Conservation (phyloP, 2,888 invertebrate species). For the Amphipyra tragopoginis region DNA sequence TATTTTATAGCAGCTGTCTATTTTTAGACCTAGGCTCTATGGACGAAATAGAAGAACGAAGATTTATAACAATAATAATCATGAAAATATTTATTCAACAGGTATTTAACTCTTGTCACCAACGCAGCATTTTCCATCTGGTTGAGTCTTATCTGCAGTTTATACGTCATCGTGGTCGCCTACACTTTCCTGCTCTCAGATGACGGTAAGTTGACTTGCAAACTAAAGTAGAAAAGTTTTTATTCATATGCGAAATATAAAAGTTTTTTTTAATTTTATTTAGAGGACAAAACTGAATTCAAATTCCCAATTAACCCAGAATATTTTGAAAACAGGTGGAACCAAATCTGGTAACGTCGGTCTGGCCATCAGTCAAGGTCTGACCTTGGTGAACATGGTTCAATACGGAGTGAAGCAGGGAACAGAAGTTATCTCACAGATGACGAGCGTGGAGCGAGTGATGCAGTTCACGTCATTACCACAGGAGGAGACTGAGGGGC, state of each 20-base stretch:
- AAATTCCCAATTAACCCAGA: neutral
- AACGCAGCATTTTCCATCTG: slow-evolving; percentile 91
- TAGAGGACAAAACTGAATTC: too few species aligned
- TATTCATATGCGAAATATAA: too few species aligned
- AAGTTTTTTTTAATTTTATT: too few species aligned
- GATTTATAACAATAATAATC: too few species aligned
- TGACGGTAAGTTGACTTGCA: slow-evolving; percentile 80
- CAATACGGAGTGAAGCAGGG: slow-evolving; percentile 95
- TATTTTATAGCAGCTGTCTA: too few species aligned
- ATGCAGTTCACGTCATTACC: slow-evolving; percentile 94
- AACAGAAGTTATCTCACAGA: slow-evolving; percentile 93
- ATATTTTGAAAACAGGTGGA: slow-evolving; percentile 72
- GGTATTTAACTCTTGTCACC: slow-evolving; percentile 90
- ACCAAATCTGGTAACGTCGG: slow-evolving; percentile 92
- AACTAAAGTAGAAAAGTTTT: too few species aligned
- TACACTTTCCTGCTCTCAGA: slow-evolving; percentile 91
- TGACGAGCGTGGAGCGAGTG: slow-evolving; percentile 95
- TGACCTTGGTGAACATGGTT: slow-evolving; percentile 94
- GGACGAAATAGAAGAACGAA: too few species aligned
- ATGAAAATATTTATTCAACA: slow-evolving; percentile 51
- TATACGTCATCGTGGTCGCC: slow-evolving; percentile 90
- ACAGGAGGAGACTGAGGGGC: slow-evolving; percentile 92
- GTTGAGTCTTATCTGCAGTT: slow-evolving; percentile 91
- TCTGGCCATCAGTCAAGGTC: slow-evolving; percentile 92
- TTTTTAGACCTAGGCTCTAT: too few species aligned